Base-by-base conservation (phyloP, 2,888 invertebrate genomes). In the Myopa testacea region DNA sequence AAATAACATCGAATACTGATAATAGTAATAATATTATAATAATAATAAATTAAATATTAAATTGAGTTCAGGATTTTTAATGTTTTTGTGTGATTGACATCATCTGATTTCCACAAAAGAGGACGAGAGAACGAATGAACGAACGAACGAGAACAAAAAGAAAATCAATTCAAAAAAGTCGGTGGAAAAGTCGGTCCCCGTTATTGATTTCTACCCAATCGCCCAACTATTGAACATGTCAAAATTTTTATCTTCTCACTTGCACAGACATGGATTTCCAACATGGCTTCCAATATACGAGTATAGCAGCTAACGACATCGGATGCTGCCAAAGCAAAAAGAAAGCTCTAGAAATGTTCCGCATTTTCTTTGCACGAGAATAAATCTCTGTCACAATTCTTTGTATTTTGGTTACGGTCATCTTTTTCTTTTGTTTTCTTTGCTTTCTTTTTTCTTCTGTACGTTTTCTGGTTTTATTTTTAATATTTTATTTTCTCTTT, bases 381-480 rank as follows among this genome's bases (percentile, higher is more conserved):
- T 80, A 80, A 80, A 80, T 80, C 78, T 72, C 60, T 75, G 77
- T 78, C 80, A 80, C 63, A 55, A 72, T 68, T 75, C 69, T 62
- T 50, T 38, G 72, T 65, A 38, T 72, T 63, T 72, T 73, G 73
- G 75, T 67, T 77, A 55, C 72, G 78, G 78, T 78, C 77, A 78
- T 60, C 45, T 60, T 69, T 60, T 78, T 75, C 16, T 37, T 58
- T 78, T 74, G n/a, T 65, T 78, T 55, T 50, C 14, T 67, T 40
- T 68, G 40, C n/a, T 37, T 26, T 67, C n/a, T n/a, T 58, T 63
- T 62, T 45, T 55, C 62, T 16, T 58, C 8, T 45, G 40, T 60
- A 45, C 10, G 6, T 78, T 75, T 16, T 37, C 40, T 75, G 68
- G n/a, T 63, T 78, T 52, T 45, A 12, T 72, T 40, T 34, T 26